Percentiles rank a stretch among this genome's conserved stretches.
Evolutionary conservation across 2,797 vertebrate genomes (phyloP).

Genomic region (Mormyrus hasselquistii): DNA sequence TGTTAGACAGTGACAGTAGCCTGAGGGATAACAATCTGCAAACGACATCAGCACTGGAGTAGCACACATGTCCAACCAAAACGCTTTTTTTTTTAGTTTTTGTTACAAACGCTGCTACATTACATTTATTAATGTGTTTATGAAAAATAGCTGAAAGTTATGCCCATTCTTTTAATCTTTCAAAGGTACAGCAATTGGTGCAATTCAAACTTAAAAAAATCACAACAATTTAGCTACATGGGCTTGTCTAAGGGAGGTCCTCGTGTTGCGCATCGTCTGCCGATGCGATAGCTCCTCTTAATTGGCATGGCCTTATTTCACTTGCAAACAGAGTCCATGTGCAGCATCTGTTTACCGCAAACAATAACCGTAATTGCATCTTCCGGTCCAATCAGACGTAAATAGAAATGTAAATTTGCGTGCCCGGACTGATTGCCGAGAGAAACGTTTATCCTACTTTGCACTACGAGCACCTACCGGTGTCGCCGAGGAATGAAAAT

Average conservation of each 20-base stretch:
- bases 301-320: conserved; percentile 55
- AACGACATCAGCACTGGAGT: neutral
- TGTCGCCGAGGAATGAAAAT: conserved; percentile 16
- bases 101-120: neutral
- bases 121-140: conserved; percentile 12
- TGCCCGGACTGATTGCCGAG: conserved; percentile 65
- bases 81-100: neutral
- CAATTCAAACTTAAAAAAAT: conserved; percentile 1
- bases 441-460: conserved; percentile 50
- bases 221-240: neutral
- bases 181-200: neutral
- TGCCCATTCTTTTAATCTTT: neutral
- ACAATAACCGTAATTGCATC: conserved; percentile 73
- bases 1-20: neutral
- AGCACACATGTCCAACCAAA: neutral
- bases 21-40: neutral
- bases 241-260: neutral
- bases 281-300: conserved; percentile 50
- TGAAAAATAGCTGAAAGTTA: conserved; percentile 10
- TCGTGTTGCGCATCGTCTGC: conserved; percentile 17
- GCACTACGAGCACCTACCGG: conserved; percentile 71
- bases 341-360: conserved; percentile 66
- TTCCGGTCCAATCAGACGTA: conserved; percentile 67
- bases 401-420: conserved; percentile 68
- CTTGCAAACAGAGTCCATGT: conserved; percentile 68